These are phyloP conservation scores for Temnothorax rugatulus DNA, from an alignment of 2,888 invertebrate genomes.

Conservation along the genomic window DNA sequence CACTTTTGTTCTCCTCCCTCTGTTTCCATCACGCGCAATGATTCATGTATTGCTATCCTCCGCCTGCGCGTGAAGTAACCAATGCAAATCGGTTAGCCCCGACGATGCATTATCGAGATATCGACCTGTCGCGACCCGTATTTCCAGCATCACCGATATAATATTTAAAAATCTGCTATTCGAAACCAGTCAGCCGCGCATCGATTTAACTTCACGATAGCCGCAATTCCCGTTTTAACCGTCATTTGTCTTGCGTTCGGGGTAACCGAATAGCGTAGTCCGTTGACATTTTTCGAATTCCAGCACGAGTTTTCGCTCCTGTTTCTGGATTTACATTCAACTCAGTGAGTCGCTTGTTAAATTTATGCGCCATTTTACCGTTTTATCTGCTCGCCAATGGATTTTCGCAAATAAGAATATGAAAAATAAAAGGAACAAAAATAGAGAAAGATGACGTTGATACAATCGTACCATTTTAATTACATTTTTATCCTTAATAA, in stretches of 20 bases:
- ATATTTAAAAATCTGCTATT: slow-evolving; percentile 44
- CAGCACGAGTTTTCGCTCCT: not conserved
- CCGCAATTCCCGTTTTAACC: slow-evolving; percentile 29
- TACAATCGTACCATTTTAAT: slow-evolving; percentile 72
- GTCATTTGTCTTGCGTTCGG: not conserved
- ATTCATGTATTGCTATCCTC: slow-evolving; percentile 14
- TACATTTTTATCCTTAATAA: slow-evolving; percentile 68
- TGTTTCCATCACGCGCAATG: slow-evolving; percentile 18
- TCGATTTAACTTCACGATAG: slow-evolving; percentile 33
- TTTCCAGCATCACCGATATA: slow-evolving; percentile 19
- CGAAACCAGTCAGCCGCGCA: not conserved
- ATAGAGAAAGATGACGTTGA: not conserved
- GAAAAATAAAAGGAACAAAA: not conserved
- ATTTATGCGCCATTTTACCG: slow-evolving; percentile 11
- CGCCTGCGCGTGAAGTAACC: not conserved
- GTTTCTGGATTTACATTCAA: not conserved
- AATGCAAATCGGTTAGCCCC: slow-evolving; percentile 23
- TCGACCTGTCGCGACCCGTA: slow-evolving; percentile 21
- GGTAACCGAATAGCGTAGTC: not conserved
- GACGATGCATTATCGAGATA: slow-evolving; percentile 42
- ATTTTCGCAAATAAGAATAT: not conserved
- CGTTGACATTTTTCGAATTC: slow-evolving; percentile 18
- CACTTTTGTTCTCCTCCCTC: slow-evolving; percentile 14
- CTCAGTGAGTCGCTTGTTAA: not conserved
- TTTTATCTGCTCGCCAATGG: not conserved